Base-by-base conservation (phyloP, 1,140 invertebrate genomes). In the Anthonomus grandis region DNA sequence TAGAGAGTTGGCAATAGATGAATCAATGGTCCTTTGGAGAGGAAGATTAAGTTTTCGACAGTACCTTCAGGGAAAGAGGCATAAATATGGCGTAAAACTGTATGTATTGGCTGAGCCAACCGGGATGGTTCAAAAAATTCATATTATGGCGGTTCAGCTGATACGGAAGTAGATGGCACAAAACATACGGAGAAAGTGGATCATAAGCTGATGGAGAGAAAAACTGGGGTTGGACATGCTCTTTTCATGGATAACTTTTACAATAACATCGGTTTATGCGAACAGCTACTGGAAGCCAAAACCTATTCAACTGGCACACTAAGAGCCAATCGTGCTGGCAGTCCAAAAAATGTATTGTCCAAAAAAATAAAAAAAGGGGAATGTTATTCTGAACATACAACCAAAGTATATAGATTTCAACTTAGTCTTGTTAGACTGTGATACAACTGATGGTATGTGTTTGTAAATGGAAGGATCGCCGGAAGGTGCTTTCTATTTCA, bases 171-270 rank as follows among this genome's bases (percentile, higher is more conserved):
- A 21, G 37, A 49, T 10, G 55, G 59, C n/a, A n/a, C n/a, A n/a
- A n/a, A n/a, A 12, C 54, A 53, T 53, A 25, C 50, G 2, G 22
- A 17, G 31, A 54, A 46, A 34, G 24, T 55, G 2, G 45, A 27
- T 27, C 13, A 27, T 13, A 13, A 13, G 4, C 31, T 54, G 13
- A 15, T 58, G 27, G 49, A 59, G 57, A 58, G 63, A 25, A 47
- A 68, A 58, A 57, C 71, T 17, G 37, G 66, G 60, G 62, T 50
- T 25, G 68, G 67, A 6, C 69, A 75, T 49, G 58, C 64, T 13
- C n/a, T 78, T 1, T 69, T 65, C 31, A 69, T 70, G 1, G 73
- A 76, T 37, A 75, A 76, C 60, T 76, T 64, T 48, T 75, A 76
- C 48, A 75, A 70, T 10, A 70, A 62, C 25, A 49, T 69, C 15